Evolutionary conservation across 2,797 vertebrate genomes (phyloP).

Genomic region (Galagoides demidoff): DNA sequence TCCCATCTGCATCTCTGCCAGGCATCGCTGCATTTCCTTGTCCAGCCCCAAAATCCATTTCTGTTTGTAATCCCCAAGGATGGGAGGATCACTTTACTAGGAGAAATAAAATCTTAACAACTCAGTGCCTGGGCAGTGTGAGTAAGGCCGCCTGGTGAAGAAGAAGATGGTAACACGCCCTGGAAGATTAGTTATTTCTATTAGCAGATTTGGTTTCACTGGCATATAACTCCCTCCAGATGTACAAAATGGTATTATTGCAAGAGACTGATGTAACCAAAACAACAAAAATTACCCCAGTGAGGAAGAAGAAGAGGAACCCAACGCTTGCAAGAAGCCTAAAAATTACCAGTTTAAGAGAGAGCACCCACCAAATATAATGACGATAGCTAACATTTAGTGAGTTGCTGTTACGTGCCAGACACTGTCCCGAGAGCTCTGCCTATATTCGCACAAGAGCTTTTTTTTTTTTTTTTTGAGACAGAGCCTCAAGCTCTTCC

Average conservation of each 20-base stretch:
- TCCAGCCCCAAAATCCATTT: not conserved
- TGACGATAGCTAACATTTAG: not conserved
- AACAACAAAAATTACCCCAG: not conserved
- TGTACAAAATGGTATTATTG: not conserved
- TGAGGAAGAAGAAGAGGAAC: constrained; percentile 37
- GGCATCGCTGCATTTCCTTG: not conserved
- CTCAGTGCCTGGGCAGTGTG: not conserved
- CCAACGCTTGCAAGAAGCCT: not conserved
- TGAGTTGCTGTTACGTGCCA: not conserved
- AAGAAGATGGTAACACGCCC: not conserved
- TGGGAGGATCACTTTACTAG: not conserved
- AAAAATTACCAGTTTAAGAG: not conserved
- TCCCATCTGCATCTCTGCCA: not conserved
- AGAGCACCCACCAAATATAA: not conserved
- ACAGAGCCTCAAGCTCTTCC: no score
- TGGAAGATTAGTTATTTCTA: not conserved
- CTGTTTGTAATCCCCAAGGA: not conserved
- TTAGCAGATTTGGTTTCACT: not conserved
- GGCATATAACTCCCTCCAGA: constrained; percentile 1
- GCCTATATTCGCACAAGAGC: not conserved
- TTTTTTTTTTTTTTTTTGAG: no score
- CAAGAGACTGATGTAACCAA: not conserved
- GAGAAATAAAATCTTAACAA: not conserved
- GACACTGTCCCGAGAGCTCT: not conserved
- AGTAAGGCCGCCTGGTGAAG: not conserved